These are phyloP conservation scores for Struthio camelus DNA, from an alignment of 2,113 vertebrate genomes.

Conservation along the genomic window DNA sequence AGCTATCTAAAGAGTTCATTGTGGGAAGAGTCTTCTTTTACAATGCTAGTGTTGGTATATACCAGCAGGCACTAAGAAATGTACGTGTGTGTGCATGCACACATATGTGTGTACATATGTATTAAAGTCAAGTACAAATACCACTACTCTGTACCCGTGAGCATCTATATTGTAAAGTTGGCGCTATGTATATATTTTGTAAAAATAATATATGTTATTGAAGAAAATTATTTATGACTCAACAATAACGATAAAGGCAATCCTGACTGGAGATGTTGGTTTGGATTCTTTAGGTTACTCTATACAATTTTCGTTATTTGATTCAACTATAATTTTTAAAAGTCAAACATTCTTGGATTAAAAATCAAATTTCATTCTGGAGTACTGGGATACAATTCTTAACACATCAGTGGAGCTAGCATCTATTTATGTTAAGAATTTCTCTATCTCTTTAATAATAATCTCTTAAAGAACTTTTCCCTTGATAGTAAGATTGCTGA, in stretches of 20 bases:
- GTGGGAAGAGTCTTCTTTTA: background rate
- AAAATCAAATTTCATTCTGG: background rate
- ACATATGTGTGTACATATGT: rapidly evolving
- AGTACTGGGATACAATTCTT: background rate
- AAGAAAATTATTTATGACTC: background rate
- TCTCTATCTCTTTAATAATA: background rate
- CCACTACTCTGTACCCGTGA: background rate
- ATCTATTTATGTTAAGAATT: background rate
- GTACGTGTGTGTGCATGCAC: background rate
- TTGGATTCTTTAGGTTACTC: background rate
- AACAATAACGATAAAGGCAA: background rate
- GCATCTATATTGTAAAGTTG: background rate
- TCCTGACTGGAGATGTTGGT: background rate
- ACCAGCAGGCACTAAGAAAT: background rate
- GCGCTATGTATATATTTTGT: background rate
- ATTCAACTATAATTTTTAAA: background rate
- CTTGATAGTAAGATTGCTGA: background rate
- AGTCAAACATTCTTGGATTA: background rate
- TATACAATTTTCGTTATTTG: background rate
- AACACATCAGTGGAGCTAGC: background rate
- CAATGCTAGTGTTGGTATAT: background rate
- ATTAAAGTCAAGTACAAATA: background rate
- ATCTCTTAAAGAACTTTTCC: background rate
- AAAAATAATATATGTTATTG: background rate
- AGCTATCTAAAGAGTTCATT: background rate